Evolutionary conservation across 2,888 invertebrate species (phyloP).

Genomic region (Microctonus aethiopoides): DNA sequence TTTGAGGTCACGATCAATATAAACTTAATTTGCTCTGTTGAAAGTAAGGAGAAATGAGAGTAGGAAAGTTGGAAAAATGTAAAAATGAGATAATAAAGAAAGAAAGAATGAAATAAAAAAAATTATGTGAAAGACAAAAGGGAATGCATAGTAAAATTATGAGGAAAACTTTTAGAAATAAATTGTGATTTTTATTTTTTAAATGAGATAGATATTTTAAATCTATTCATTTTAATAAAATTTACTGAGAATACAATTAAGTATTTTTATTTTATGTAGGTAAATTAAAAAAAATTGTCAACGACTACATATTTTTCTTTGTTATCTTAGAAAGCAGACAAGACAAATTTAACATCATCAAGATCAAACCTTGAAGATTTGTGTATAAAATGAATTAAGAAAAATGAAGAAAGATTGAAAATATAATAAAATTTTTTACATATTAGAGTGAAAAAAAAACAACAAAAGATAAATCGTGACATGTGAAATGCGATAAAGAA

Average conservation of each 20-base stretch:
- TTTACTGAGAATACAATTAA: background rate
- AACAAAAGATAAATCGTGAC: background rate
- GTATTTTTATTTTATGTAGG: too few species aligned
- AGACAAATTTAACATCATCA: constrained; percentile 10
- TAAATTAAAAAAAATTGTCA: too few species aligned
- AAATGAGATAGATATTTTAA: background rate
- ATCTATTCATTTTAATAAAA: background rate
- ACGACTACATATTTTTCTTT: too few species aligned
- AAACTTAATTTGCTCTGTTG: background rate
- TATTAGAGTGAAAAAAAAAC: background rate
- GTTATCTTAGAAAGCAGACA: constrained; percentile 2
- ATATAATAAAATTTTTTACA: background rate
- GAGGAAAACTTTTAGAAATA: background rate
- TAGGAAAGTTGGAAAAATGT: too few species aligned
- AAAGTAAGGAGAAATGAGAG: background rate
- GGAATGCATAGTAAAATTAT: background rate
- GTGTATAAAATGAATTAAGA: background rate
- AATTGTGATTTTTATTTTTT: background rate
- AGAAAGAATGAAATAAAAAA: background rate
- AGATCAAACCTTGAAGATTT: too few species aligned
- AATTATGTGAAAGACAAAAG: background rate
- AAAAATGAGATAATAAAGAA: background rate
- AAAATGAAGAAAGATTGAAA: background rate
- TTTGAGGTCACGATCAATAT: background rate
- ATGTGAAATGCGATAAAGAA: background rate